Percentiles rank a stretch among this genome's conserved stretches.
Conservation (phyloP, 2,888 invertebrate genomes). For the Leucozona laternaria region DNA sequence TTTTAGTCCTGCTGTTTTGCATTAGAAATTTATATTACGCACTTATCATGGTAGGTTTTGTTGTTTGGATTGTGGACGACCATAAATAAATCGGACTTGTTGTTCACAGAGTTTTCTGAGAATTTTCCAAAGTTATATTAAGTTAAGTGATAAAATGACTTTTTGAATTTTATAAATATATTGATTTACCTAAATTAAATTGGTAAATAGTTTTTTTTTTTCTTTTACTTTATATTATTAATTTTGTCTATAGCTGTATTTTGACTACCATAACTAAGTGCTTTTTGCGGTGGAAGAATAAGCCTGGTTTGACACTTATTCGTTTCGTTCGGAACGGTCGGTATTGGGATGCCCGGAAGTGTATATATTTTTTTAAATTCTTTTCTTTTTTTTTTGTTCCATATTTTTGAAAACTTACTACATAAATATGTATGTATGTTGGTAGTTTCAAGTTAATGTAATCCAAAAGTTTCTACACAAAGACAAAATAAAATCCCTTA, state of each 20-base stretch:
- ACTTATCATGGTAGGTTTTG: constrained; percentile 22
- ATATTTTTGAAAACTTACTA: no score
- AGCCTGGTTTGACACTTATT: no score
- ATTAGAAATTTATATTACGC: constrained; percentile 38
- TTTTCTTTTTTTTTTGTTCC: no score
- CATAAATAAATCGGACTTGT: constrained; percentile 19
- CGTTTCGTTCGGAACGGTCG: no score
- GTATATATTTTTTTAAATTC: no score
- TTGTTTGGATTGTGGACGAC: neutral
- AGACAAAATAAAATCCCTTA: neutral
- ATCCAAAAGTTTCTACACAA: neutral
- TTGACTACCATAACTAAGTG: no score
- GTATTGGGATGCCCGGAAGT: no score
- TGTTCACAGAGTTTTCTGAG: neutral
- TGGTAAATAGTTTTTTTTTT: neutral
- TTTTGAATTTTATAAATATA: neutral
- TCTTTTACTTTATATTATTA: no score
- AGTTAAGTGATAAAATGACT: constrained; percentile 13
- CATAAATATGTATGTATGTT: no score
- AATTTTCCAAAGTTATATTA: neutral
- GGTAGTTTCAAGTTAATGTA: neutral
- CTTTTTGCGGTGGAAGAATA: no score
- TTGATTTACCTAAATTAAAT: neutral
- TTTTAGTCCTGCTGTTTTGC: constrained; percentile 40
- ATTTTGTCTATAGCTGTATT: no score